Conservation (phyloP, 2,113 vertebrate genomes). For the Vombatus ursinus region DNA sequence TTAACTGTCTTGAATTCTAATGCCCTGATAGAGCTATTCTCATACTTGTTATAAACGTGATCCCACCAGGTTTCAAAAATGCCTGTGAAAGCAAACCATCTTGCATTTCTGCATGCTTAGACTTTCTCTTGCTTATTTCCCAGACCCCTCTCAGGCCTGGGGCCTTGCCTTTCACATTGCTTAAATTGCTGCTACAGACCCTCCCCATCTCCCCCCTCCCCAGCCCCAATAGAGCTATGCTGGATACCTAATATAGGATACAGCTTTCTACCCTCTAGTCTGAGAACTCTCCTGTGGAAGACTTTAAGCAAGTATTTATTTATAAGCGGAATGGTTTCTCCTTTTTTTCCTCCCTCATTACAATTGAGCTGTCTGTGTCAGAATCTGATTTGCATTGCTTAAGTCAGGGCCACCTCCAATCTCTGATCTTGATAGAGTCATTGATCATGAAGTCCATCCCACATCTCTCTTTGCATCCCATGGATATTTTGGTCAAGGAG, state of each 20-base stretch:
- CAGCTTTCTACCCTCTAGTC: background rate
- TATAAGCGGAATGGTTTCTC: background rate
- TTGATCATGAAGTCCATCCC: background rate
- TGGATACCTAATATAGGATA: background rate
- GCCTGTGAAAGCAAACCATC: background rate
- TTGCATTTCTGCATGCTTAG: slow-evolving; percentile 12
- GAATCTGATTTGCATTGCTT: background rate
- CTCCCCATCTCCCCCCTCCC: background rate
- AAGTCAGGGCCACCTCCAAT: background rate
- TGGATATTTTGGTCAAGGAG: background rate
- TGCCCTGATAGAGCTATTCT: slow-evolving; percentile 58
- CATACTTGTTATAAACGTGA: slow-evolving; percentile 26
- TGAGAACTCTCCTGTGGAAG: slow-evolving; percentile 25
- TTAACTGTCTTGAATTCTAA: slow-evolving; percentile 77
- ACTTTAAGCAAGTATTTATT: background rate
- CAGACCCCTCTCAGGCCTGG: background rate
- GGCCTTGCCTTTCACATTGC: slow-evolving; percentile 3
- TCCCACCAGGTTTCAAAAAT: slow-evolving; percentile 64
- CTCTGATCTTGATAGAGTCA: background rate
- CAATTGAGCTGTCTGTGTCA: background rate
- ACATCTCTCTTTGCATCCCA: background rate
- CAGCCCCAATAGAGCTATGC: background rate
- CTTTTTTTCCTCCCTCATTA: background rate
- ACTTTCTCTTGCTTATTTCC: background rate
- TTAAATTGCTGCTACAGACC: background rate